These are phyloP conservation scores for Leucoptera coffeella DNA, from an alignment of 2,888 invertebrate species.

Conservation along the genomic window DNA sequence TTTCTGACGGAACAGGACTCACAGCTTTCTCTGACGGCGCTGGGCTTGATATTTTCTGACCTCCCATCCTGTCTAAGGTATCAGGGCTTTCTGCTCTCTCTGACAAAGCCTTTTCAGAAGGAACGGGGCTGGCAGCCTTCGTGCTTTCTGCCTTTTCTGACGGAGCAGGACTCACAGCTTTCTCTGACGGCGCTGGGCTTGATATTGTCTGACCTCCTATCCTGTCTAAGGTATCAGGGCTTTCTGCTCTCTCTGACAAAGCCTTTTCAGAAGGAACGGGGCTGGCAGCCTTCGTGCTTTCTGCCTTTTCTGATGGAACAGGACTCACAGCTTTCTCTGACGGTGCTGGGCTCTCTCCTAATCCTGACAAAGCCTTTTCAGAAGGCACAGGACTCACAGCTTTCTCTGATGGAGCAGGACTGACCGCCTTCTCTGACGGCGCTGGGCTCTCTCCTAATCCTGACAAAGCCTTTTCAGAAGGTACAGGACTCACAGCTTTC, in stretches of 20 bases:
- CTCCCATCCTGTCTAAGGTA: neutral
- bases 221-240: neutral
- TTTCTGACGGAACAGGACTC: neutral
- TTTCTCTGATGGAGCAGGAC: neutral
- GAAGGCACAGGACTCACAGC: neutral
- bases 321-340: neutral
- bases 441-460: slow-evolving; percentile 1
- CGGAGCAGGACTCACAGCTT: neutral
- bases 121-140: neutral
- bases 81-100: no score
- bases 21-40: neutral
- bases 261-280: neutral
- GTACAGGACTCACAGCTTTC: slow-evolving; percentile 4
- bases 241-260: neutral
- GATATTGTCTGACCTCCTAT: no score
- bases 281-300: neutral
- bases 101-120: neutral
- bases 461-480: slow-evolving; percentile 6
- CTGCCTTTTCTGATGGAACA: neutral
- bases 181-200: neutral
- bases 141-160: neutral
- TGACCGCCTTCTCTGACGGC: slow-evolving; percentile 3
- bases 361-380: neutral
- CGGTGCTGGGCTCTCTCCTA: neutral
- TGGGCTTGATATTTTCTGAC: neutral